Base-by-base conservation (phyloP, 2,797 vertebrate species). In the Hyperoplus lanceolatus region DNA sequence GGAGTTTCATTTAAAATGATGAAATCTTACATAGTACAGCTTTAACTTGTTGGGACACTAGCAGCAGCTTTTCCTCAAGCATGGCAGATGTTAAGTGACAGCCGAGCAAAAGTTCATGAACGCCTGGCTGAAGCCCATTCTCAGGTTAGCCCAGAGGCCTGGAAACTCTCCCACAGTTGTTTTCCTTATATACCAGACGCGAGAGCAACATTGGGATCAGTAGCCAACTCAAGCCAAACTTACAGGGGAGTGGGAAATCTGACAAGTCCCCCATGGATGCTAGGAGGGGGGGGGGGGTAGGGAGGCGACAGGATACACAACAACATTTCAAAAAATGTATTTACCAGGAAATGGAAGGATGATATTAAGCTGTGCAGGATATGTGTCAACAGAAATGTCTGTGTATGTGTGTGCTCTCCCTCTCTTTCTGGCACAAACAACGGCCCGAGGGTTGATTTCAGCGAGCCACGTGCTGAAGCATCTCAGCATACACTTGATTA, bases 181-280 rank as follows among this genome's bases (percentile, higher is more conserved):
- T 70, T 85, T 21, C 21, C 21, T 81, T 70, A 77, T 41, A 67
- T 71, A 84, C 82, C 61, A 29, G 41, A 53, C 51, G 12, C 41
- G 38, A 49, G 15, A 86, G 73, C 75, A 41, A 80, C 4, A 9
- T 77, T 79, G 65, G 21, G 48, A 68, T 79, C 38, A 53, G 46
- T 12, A n/a, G 57, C 68, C 11, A 38, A 51, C 48, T 65, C 6
- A 14, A 70, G 70, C 58, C 73, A 76, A 79, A 51, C 50, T 80
- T 73, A 82, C 80, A 66, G 65, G 1, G 49, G 58, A 45, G 76
- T 70, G 85, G 89, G 69, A 89, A 85, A 90, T 87, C 55, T 85
- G 45, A 87, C 73, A 1, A 21, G 71, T 61, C 53, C 39, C 21
- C 5, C 3, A 36, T 48, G 56, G 75, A 21, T 36, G 61, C 62